Base-by-base conservation (phyloP, 2,888 invertebrate species). In the Tinea semifulvella region DNA sequence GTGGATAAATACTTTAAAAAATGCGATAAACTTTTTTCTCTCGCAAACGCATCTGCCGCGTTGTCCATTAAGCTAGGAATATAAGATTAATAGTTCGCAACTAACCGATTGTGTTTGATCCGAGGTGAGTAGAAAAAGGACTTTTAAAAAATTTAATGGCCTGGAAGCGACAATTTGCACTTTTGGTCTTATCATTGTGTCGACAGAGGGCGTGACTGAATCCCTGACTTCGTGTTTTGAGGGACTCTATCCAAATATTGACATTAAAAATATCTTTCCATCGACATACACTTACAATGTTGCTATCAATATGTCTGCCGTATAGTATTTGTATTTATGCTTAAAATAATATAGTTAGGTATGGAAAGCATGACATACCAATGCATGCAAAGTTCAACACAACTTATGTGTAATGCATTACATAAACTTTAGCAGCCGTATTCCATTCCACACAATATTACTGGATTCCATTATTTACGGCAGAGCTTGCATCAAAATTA, bases 161-260 rank as follows among this genome's bases (percentile, higher is more conserved):
- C 65, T 72, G 79, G 77, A 79, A 79, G 70, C 63, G 64, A 71
- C 70, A 77, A 79, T 79, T 80, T 77, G 79, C 72, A 69, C 61
- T 70, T 61, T 60, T 57, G 75, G 69, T 65, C 52, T 58, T 56
- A 52, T 50, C 53, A 64, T 76, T 75, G 69, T 75, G 54, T 47
- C 44, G 44, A 19, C 47, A 59, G 70, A 75, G 74, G 79, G 79
- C 79, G 77, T 79, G 76, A 79, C 77, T 68, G 61, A 54, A 53
- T 25, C 48, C 16, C 8, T 48, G 50, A 47, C 35, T 54, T 49
- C 40, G 70, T 76, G 63, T 77, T 77, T 60, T 76, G 76, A 70
- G 60, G 50, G 53, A 46, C 58, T 54, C 61, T 60, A 76, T 76
- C 79, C 75, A 76, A 80, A 79, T 80, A 80, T 80, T 79, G 69